Percentiles rank a stretch among this genome's conserved stretches.
These are phyloP conservation scores for Morone chrysops DNA, from an alignment of 2,113 vertebrate species.

Conservation along the genomic window DNA sequence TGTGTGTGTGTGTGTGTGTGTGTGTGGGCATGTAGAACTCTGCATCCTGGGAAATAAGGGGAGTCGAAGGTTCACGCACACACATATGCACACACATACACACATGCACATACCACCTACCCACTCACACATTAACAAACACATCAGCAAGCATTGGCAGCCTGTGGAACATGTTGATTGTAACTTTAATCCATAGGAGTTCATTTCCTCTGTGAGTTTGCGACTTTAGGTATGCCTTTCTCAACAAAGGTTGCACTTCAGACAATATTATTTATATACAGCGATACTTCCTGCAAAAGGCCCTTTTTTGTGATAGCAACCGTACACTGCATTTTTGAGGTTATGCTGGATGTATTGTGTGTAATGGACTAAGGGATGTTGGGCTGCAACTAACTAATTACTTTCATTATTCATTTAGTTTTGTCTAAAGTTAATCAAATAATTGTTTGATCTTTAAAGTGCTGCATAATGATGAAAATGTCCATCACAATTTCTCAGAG, in stretches of 20 bases:
- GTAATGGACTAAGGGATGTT: not conserved
- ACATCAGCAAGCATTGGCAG: slow-evolving; percentile 52
- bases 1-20: slow-evolving; percentile 49
- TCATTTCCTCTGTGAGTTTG: slow-evolving; percentile 32
- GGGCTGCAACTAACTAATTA: not conserved
- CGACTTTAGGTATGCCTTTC: not conserved
- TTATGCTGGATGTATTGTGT: not conserved
- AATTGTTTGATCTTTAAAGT: not conserved
- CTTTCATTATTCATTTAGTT: no score
- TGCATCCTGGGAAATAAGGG: slow-evolving; percentile 81
- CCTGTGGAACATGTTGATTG: slow-evolving; percentile 33
- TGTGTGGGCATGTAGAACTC: slow-evolving; percentile 61
- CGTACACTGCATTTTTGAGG: not conserved
- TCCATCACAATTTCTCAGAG: not conserved
- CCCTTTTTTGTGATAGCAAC: not conserved
- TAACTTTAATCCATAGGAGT: slow-evolving; percentile 44
- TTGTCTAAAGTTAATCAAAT: no score
- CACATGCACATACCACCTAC: slow-evolving; percentile 43
- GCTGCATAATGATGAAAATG: not conserved
- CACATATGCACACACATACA: slow-evolving; percentile 48
- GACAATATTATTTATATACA: not conserved
- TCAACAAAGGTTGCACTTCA: not conserved
- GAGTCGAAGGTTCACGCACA: slow-evolving; percentile 55
- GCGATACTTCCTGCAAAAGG: not conserved
- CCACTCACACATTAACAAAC: slow-evolving; percentile 62